Evolutionary conservation across 2,113 vertebrate genomes (phyloP).

Genomic region (Nansenia antarctica): DNA sequence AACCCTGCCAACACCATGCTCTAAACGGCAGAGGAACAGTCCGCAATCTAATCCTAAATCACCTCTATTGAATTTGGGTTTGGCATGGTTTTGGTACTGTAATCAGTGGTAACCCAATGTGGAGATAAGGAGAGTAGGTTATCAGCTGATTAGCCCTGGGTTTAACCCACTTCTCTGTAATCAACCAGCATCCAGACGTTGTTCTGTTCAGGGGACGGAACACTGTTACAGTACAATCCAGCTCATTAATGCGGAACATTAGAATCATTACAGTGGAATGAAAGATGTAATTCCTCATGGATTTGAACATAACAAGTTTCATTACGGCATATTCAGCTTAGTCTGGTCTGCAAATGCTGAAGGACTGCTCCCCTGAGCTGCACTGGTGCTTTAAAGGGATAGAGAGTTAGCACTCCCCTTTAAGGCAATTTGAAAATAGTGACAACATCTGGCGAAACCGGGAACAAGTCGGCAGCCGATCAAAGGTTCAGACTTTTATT

Average conservation of each 20-base stretch:
- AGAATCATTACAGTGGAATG: constrained; percentile 29
- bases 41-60: too few relatives aligned
- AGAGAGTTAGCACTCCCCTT: too few relatives aligned
- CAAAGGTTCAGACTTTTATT: too few relatives aligned
- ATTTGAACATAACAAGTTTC: constrained; percentile 16
- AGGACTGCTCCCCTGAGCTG: not conserved
- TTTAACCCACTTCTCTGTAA: constrained; percentile 40
- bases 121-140: not conserved
- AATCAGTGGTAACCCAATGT: not conserved
- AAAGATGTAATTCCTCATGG: constrained; percentile 17
- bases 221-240: not conserved
- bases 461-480: too few relatives aligned
- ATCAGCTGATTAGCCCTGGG: not conserved
- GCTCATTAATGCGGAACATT: constrained; percentile 32
- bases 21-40: too few relatives aligned
- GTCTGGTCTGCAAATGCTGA: not conserved
- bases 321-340: not conserved
- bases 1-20: too few relatives aligned
- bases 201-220: constrained; percentile 15
- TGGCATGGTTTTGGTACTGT: too few relatives aligned
- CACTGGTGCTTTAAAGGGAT: too few relatives aligned
- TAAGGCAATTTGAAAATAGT: too few relatives aligned
- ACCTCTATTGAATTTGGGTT: too few relatives aligned
- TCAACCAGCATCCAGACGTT: constrained; percentile 44
- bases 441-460: too few relatives aligned